Evolutionary conservation across 2,888 invertebrate species (phyloP).

Genomic region (Aphidoletes aphidimyza): DNA sequence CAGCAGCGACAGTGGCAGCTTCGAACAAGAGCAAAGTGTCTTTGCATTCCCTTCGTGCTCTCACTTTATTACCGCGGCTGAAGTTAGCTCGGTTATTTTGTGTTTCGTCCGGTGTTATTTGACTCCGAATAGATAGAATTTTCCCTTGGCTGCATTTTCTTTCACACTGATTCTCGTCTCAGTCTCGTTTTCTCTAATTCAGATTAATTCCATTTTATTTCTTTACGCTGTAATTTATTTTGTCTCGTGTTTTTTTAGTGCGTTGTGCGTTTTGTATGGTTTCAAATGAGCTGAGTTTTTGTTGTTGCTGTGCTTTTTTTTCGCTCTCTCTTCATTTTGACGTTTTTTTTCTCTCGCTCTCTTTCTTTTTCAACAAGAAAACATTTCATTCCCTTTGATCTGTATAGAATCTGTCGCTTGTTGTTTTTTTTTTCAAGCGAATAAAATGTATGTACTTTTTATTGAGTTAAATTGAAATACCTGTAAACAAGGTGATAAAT

Average conservation of each 20-base stretch:
- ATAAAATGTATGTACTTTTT: constrained; percentile 26
- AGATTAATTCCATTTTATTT: constrained; percentile 38
- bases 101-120: background rate
- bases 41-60: background rate
- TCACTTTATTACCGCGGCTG: background rate
- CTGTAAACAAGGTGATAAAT: constrained; percentile 51
- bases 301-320: no score
- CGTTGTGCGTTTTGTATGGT: background rate
- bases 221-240: constrained; percentile 15
- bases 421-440: no score
- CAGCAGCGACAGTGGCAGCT: no score
- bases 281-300: background rate
- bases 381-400: background rate
- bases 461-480: constrained; percentile 38
- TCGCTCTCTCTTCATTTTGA: background rate
- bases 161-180: background rate
- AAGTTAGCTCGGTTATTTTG: background rate
- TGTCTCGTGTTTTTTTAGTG: background rate
- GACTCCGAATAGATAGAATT: background rate
- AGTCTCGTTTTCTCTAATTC: constrained; percentile 13
- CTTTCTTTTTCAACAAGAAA: background rate
- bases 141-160: background rate
- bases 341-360: background rate
- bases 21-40: background rate
- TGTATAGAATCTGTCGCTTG: background rate